These are phyloP conservation scores for Dicaeum eximium DNA, from an alignment of 2,113 vertebrate species.

Conservation along the genomic window DNA sequence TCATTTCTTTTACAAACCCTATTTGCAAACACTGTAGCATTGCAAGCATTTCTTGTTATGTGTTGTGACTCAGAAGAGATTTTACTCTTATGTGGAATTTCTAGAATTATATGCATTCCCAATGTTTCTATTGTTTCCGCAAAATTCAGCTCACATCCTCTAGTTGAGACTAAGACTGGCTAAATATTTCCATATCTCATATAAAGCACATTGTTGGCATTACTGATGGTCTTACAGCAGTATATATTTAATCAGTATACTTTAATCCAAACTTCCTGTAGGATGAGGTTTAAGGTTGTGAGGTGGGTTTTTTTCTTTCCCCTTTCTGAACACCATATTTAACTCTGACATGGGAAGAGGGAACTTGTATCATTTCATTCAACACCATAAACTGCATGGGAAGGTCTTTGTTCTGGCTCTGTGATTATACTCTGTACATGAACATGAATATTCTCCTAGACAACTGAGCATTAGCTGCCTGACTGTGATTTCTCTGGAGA, in stretches of 20 bases:
- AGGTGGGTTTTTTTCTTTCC: neutral
- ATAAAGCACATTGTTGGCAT: neutral
- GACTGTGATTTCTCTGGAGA: slow-evolving; percentile 12
- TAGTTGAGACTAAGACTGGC: neutral
- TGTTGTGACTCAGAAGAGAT: neutral
- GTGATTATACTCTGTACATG: neutral
- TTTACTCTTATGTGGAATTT: neutral
- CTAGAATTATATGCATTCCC: neutral
- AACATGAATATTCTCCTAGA: slow-evolving; percentile 2
- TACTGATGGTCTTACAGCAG: neutral
- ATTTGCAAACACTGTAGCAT: neutral
- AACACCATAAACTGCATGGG: neutral
- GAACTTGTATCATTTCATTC: neutral
- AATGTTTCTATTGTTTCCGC: neutral
- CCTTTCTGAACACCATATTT: neutral
- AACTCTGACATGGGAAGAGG: neutral
- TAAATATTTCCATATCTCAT: neutral
- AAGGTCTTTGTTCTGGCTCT: neutral
- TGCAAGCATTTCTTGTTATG: neutral
- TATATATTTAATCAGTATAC: neutral
- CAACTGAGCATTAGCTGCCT: neutral
- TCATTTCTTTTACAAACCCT: neutral
- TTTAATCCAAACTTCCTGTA: neutral
- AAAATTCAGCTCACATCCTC: neutral
- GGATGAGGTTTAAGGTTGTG: neutral